Percentiles rank a stretch among this genome's conserved stretches.
phyloP scores from a whole-genome alignment of 2,113 vertebrate species.

The Neotragus pygmaeus region DNA sequence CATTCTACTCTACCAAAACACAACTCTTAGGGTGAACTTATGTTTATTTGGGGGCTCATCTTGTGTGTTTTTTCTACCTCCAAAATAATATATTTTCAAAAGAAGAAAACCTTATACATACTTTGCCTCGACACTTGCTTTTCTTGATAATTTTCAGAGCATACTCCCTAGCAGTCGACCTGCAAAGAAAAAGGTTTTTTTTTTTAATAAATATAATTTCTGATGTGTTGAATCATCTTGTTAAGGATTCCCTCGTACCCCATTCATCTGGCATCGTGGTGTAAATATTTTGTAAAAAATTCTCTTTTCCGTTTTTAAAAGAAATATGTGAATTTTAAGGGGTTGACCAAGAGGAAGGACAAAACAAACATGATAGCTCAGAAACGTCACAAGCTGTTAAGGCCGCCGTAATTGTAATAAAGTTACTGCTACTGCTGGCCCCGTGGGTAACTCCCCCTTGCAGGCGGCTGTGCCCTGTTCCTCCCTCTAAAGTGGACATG shows the following conservation, averaged over 20 bases:
- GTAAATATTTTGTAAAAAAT: not conserved
- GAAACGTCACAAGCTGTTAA: not conserved
- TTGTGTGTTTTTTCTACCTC: not conserved
- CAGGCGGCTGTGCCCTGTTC: not conserved
- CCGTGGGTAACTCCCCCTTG: fast-evolving
- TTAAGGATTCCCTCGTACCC: not conserved
- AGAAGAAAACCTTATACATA: conserved; percentile 73
- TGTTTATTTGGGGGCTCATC: not conserved
- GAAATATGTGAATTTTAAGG: not conserved
- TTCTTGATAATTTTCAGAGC: conserved; percentile 99
- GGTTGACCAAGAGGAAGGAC: not conserved
- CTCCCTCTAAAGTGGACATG: not conserved
- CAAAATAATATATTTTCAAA: not conserved
- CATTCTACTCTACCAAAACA: not conserved
- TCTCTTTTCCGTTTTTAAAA: not conserved
- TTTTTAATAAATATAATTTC: not conserved
- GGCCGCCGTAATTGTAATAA: fast-evolving
- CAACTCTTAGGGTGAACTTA: not conserved
- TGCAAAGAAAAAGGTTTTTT: conserved; percentile 63
- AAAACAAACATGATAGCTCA: not conserved
- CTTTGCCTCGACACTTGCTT: conserved; percentile 97
- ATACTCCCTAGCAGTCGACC: conserved; percentile 94
- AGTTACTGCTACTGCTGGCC: not conserved
- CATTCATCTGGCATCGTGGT: not conserved
- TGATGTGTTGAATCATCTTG: not conserved